Evolutionary conservation across 2,797 vertebrate genomes (phyloP), one percentile per base, ranked within the genome.

Genomic region (Babyrousa celebensis): DNA sequence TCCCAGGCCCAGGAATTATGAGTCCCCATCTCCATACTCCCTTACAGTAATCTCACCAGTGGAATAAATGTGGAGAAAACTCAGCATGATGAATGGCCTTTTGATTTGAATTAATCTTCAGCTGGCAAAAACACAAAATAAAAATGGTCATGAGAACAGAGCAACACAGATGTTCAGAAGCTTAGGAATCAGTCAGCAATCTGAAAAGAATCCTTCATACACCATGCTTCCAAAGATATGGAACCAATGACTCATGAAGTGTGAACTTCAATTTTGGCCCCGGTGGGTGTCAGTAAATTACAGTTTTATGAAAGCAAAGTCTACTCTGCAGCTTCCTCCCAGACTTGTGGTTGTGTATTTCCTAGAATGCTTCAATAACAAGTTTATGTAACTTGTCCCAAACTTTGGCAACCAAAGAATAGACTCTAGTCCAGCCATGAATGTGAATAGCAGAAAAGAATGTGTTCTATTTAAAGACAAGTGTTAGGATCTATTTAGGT

Each of bases 71-170:
- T 56, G 68, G 70, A 71, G 18, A 85, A 82, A 77, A 79, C n/a
- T 6, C 36, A 95, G 23, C 18, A 2, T 8, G 16, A 85, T 92
- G 60, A 74, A 86, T 86, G 82, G 60, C 67, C 75, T 93, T 97
- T 97, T 83, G 78, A 96, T 97, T 96, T 86, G 95, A 96, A 93
- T 95, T 89, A 23, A 93, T 95, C n/a, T 92, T 93, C 16, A 71
- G 21, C 54, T 78, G n/a, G 91, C 92, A 60, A 87, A 94, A 94
- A 79, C n/a, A 21, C 78, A 82, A 21, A 96, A 70, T 32, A 94
- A 93, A 82, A 94, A 29, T 0, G 0, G 9, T 75, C 67, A 48
- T 82, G 72, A 84, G 92, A 96, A 79, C 36, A n/a, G 52, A 78
- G 79, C 84, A 65, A 63, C 89, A 70, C 56, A 12, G n/a, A 97